Evolutionary conservation across 2,888 invertebrate species (phyloP), one percentile per base, ranked within the genome.

Genomic region (Eupithecia dodoneata): DNA sequence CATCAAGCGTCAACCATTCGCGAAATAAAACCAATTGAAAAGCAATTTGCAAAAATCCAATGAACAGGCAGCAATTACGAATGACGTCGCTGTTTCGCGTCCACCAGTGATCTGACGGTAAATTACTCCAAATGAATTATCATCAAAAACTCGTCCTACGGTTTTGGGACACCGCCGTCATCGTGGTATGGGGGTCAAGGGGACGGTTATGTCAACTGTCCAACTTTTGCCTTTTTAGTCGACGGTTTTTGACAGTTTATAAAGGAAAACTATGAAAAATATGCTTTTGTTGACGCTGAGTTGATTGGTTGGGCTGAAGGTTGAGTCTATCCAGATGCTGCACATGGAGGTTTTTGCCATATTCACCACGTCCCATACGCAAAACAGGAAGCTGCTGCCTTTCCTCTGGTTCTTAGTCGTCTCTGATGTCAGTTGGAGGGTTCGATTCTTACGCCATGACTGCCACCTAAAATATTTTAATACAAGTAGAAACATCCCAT

Each of bases 1-100:
- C 42, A 66, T 72, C 47, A 47, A 71, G n/a, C 52, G 18, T 59
- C 72, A 72, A 59, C 42, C 55, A 59, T 59, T 41, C 65, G 45
- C 59, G 70, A 76, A 76, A 76, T 76, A 73, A 76, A 76, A 59
- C 70, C 70, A 71, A 76, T 71, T 65, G 73, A 52, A 76, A 70
- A 73, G 52, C 76, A 73, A 76, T 76, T 73, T 44, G 52, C 66
- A 66, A 66, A 65, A 66, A 66, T 66, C 66, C 66, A 66, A 66
- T 66, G 66, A 66, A 66, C 66, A 66, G 42, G 66, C 66, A 15
- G 42, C 66, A 66, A 66, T 66, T 66, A 66, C 66, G 15, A 63
- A 18, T 63, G 12, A 63, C 63, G 18, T 10, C 12, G 30, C n/a
- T 59, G 55, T 9, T 18, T 2, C 63, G 30, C 63, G 63, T 63